Evolutionary conservation across 2,888 invertebrate species (phyloP), one percentile per base, ranked within the genome.

Genomic region (Ornithoptera priamus): DNA sequence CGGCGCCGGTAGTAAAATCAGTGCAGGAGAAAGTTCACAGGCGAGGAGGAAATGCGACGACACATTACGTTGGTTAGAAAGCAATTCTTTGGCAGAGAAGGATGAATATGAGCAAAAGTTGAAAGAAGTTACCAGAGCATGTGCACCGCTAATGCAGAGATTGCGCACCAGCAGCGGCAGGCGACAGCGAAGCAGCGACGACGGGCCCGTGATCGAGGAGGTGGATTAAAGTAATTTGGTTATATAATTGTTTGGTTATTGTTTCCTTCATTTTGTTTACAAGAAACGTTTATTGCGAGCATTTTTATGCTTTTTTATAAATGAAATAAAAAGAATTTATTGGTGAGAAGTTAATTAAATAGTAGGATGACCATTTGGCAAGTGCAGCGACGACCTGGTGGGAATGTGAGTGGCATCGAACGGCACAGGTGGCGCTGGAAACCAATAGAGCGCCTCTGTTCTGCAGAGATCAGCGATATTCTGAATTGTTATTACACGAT

Each of bases 31-130:
- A 74, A 94, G 94, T 80, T 75, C 81, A 10, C 90, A 85, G 65
- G 93, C 93, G 7, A 81, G 84, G 58, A 82, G 85, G 61, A 89
- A 92, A 73, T 94, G 95, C 76, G 93, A 94, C 0, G 94, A 94
- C 3, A 89, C 93, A 50, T 79, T 96, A 65, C 88, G 90, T 65
- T 96, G 96, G 96, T 83, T 96, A 72, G 96, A 96, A 74, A 88
- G 85, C 67, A 96, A 96, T 82, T 86, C 93, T 17, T 82, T 94
- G 66, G 96, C 95, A 4, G 95, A 95, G 68, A 94, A 94, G 78
- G 94, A 94, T 1, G 95, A 96, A 78, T 95, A 93, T 76, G 94
- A 95, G 71, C 92, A 94, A 71, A 95, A 94, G 80, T 73, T 81
- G n/a, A 83, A 78, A 42, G 82, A 85, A 60, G 71, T 87, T 1